Evolutionary conservation across 2,888 invertebrate species (phyloP).

Genomic region (Strigamia crassipes): DNA sequence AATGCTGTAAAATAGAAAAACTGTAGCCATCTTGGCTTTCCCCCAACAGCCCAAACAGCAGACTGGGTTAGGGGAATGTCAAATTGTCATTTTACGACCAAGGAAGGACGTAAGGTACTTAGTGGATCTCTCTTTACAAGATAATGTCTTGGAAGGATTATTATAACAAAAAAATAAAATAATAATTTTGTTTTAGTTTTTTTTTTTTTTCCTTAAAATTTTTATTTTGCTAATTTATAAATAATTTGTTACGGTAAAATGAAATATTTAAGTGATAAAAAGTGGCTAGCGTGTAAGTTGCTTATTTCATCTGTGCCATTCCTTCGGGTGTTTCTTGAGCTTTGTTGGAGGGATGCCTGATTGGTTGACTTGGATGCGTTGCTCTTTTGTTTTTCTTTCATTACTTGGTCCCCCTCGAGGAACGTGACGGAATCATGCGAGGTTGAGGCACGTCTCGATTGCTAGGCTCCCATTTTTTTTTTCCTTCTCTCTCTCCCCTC

Average conservation of each 20-base stretch:
- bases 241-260: neutral
- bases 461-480: constrained; percentile 8
- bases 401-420: constrained; percentile 25
- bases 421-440: constrained; percentile 34
- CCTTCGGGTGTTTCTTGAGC: constrained; percentile 20
- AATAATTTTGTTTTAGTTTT: too few species aligned
- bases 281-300: neutral
- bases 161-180: neutral
- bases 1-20: constrained; percentile 33
- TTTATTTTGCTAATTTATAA: too few species aligned
- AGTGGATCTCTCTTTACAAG: constrained; percentile 24
- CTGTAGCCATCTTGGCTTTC: constrained; percentile 26
- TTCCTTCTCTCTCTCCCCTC: neutral
- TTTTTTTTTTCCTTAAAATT: too few species aligned
- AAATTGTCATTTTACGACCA: constrained; percentile 7
- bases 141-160: neutral
- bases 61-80: constrained; percentile 17
- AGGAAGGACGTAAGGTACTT: constrained; percentile 5
- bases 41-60: constrained; percentile 4
- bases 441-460: constrained; percentile 23
- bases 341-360: constrained; percentile 31
- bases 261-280: neutral
- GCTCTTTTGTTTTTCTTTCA: constrained; percentile 35
- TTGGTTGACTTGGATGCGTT: constrained; percentile 30
- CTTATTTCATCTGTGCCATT: constrained; percentile 29